These are phyloP conservation scores for Macrotus californicus DNA, from an alignment of 2,113 vertebrate genomes.

Conservation along the genomic window DNA sequence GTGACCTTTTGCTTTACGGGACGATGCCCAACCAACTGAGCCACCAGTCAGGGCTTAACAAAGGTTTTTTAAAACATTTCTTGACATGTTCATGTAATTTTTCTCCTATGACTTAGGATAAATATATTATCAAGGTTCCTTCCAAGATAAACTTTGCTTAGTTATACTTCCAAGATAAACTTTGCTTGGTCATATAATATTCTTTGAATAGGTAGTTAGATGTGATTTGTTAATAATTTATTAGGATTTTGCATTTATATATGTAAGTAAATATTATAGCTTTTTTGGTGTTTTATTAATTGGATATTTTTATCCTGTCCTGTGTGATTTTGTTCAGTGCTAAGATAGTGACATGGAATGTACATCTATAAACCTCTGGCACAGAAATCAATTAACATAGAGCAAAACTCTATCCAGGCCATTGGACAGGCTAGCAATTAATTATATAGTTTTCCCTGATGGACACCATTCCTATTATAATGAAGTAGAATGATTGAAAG, in stretches of 20 bases:
- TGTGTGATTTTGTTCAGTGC: not conserved
- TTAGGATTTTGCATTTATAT: slow-evolving; percentile 12
- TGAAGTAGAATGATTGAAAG: not conserved
- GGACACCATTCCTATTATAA: not conserved
- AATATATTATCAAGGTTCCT: not conserved
- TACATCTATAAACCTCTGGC: not conserved
- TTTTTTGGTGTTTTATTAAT: slow-evolving; percentile 11
- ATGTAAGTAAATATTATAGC: not conserved
- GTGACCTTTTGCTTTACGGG: too few relatives aligned
- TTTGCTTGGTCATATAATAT: not conserved
- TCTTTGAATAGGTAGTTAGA: not conserved
- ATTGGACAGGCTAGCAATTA: not conserved
- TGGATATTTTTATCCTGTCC: not conserved
- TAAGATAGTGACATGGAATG: not conserved
- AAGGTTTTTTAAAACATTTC: not conserved
- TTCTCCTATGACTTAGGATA: not conserved
- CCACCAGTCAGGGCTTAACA: not conserved
- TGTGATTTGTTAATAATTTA: not conserved
- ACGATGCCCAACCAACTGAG: not conserved
- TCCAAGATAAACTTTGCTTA: not conserved
- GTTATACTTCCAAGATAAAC: not conserved
- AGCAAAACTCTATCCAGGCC: not conserved
- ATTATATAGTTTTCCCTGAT: not conserved
- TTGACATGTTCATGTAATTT: not conserved
- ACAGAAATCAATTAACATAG: not conserved